These are phyloP conservation scores for Miltochrista miniata DNA, from an alignment of 2,888 invertebrate species.

Conservation along the genomic window DNA sequence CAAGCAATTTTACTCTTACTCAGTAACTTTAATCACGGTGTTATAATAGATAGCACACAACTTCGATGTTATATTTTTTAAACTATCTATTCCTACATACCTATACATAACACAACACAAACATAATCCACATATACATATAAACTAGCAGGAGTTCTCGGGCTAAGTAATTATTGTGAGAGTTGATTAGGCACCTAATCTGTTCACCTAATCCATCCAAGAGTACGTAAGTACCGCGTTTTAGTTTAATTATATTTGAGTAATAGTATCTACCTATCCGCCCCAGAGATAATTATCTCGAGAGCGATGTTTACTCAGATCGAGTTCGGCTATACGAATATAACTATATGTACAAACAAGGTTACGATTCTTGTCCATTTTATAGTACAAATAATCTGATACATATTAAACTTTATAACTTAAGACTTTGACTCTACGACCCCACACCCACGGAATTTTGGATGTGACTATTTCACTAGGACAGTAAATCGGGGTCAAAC, in stretches of 20 bases:
- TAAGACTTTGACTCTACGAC: too few relatives aligned
- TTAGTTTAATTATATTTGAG: conserved; percentile 26
- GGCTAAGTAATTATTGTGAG: conserved; percentile 25
- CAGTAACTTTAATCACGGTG: too few relatives aligned
- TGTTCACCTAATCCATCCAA: conserved; percentile 25
- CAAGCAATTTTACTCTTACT: too few relatives aligned
- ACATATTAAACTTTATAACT: too few relatives aligned
- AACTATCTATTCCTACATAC: too few relatives aligned
- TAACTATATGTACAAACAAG: neutral
- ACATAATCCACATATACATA: conserved; percentile 5
- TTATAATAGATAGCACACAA: too few relatives aligned
- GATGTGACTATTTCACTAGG: too few relatives aligned
- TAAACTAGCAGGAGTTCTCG: conserved; percentile 14
- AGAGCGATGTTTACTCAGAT: conserved; percentile 5
- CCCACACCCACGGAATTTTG: too few relatives aligned
- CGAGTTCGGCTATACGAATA: too few relatives aligned
- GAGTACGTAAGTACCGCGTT: conserved; percentile 10
- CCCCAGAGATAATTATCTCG: conserved; percentile 4
- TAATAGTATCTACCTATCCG: conserved; percentile 4
- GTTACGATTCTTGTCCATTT: conserved; percentile 13
- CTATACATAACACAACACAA: neutral
- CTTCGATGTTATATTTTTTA: too few relatives aligned
- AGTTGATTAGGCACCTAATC: conserved; percentile 32
- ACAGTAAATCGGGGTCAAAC: too few relatives aligned
- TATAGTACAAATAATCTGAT: conserved; percentile 11